Percentiles rank a stretch among this genome's conserved stretches.
These are phyloP conservation scores for Nephrotoma guestfalica DNA, from an alignment of 2,888 invertebrate species.

Conservation along the genomic window DNA sequence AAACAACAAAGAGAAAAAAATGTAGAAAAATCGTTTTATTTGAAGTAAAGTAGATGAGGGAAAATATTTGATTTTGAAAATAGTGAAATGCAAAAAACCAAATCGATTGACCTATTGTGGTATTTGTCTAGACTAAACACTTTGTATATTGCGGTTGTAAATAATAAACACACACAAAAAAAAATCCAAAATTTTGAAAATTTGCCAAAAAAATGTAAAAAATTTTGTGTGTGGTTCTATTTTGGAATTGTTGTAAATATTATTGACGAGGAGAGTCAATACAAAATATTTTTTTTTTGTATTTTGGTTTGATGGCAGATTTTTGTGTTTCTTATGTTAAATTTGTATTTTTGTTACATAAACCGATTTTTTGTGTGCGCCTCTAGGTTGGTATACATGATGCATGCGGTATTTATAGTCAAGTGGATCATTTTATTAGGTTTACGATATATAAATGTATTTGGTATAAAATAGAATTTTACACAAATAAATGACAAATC, in stretches of 20 bases:
- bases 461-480: neutral
- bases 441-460: neutral
- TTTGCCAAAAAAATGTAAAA: neutral
- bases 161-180: neutral
- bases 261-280: neutral
- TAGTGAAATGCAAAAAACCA: neutral
- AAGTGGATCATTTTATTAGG: neutral
- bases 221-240: neutral
- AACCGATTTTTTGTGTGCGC: neutral
- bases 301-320: neutral
- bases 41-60: neutral
- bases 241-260: neutral
- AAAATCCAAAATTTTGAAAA: neutral
- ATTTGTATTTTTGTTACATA: neutral
- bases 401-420: neutral
- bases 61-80: neutral
- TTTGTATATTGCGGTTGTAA: neutral
- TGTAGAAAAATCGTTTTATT: neutral
- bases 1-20: neutral
- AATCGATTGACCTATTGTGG: constrained; percentile 3
- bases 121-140: constrained; percentile 1
- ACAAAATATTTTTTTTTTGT: neutral
- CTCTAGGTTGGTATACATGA: neutral
- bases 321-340: neutral
- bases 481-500: neutral